Evolutionary conservation across 2,797 vertebrate species (phyloP), one percentile per base, ranked within the genome.

Genomic region (Chelonia mydas): DNA sequence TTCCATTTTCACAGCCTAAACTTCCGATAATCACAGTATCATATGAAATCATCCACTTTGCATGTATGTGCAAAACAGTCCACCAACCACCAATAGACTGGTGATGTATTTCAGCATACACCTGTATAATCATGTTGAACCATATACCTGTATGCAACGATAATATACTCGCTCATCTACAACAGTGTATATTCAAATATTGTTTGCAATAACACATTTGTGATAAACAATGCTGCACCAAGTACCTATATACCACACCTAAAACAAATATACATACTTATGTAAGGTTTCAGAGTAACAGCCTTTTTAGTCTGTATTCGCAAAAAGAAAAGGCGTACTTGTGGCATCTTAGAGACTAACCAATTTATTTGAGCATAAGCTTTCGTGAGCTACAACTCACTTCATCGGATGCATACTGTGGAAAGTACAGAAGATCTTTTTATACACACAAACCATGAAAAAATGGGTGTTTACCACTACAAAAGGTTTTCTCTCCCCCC

Each of bases 11-110:
- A 92, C 79, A 94, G 5, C 82, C 28, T 51, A 45, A 96, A 94
- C 94, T 51, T 92, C 86, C 95, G 96, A 95, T 94, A 50, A 80
- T 49, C 41, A 91, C 92, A 95, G 94, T 59, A 89, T 96, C 76
- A 33, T 93, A 54, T 89, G 82, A 79, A 78, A 92, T 23, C 79
- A 72, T 74, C 93, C 96, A 93, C 93, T 93, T 95, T 90, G 81
- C 31, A 57, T 76, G 19, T 19, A 54, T 0, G 53, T n/a, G 21
- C 27, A 88, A 89, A 87, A 21, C 74, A 84, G 65, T 55, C 84
- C 53, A 68, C 65, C 23, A 90, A 72, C 77, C 83, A 51, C 83
- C 89, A 87, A 89, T 85, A 81, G 27, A 59, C 72, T 87, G 86
- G 85, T 90, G 93, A 11, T 55, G 4, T 0, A 89, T 53, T 76